phyloP scores from a whole-genome alignment of 2,888 invertebrate genomes.

The Pimpla rufipes region DNA sequence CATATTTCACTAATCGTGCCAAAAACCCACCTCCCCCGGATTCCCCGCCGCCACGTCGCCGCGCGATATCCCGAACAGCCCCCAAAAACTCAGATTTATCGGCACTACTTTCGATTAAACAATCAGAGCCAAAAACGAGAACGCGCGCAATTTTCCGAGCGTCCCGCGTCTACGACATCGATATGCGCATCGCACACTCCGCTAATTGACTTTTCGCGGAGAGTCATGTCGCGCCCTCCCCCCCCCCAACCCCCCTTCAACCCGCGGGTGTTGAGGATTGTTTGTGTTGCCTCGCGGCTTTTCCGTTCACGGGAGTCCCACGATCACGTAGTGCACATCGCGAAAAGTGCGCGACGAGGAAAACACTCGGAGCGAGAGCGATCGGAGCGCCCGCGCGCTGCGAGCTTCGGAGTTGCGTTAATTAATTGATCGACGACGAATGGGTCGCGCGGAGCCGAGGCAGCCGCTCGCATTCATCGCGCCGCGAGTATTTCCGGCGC shows the following conservation, averaged over 20 bases:
- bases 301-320: no score
- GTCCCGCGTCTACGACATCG: conserved; percentile 11
- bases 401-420: conserved; percentile 33
- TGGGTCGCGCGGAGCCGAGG: conserved; percentile 22
- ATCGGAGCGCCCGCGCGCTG: background rate
- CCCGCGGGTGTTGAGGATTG: conserved; percentile 50
- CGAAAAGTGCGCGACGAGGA: conserved; percentile 46
- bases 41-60: background rate
- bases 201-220: conserved; percentile 65
- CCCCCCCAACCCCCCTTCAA: no score
- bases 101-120: conserved; percentile 58
- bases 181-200: conserved; percentile 43
- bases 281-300: conserved; percentile 15
- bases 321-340: conserved; percentile 14
- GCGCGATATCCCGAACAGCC: background rate
- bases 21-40: no score
- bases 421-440: conserved; percentile 59
- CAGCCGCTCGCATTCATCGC: conserved; percentile 32
- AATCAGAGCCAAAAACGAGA: conserved; percentile 35
- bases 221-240: conserved; percentile 46
- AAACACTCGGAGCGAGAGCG: background rate
- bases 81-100: conserved; percentile 23
- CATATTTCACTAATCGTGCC: no score
- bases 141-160: conserved; percentile 12
- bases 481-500: conserved; percentile 38